Evolutionary conservation across 2,113 vertebrate species (phyloP).

Genomic region (Mastomys coucha): DNA sequence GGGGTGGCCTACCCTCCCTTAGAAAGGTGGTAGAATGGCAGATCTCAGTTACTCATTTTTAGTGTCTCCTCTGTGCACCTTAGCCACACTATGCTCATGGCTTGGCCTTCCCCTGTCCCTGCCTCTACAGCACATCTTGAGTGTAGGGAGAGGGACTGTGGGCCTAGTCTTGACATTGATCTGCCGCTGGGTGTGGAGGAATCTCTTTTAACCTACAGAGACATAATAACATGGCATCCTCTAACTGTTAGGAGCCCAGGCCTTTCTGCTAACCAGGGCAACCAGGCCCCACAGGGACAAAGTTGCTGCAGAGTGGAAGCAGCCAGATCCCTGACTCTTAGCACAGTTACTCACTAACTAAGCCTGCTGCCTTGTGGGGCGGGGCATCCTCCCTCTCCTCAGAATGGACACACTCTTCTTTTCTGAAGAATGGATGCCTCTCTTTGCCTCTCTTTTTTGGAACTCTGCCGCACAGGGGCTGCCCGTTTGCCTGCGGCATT

Average conservation of each 20-base stretch:
- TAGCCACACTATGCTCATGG: not conserved
- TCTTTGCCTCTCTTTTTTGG: not conserved
- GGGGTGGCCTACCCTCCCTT: not conserved
- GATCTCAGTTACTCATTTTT: not conserved
- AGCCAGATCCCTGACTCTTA: not conserved
- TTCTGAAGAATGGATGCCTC: not conserved
- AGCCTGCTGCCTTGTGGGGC: not conserved
- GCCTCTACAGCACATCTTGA: fast-evolving
- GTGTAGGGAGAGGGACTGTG: not conserved
- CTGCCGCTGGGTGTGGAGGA: not conserved
- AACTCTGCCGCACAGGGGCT: not conserved
- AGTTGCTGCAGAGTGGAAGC: not conserved
- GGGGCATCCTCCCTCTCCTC: not conserved
- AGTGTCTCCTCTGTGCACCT: not conserved
- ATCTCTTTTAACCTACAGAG: not conserved
- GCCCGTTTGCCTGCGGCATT: not conserved
- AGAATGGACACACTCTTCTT: not conserved
- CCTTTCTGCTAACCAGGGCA: not conserved
- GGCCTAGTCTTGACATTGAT: not conserved
- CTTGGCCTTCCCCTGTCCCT: not conserved
- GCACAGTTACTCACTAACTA: not conserved
- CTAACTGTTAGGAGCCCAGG: not conserved
- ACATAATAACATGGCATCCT: not conserved
- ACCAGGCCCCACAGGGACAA: too few species aligned
- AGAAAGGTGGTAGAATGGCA: not conserved